These are phyloP conservation scores for Ladona fulva DNA, from an alignment of 1,140 invertebrate species.

Conservation along the genomic window DNA sequence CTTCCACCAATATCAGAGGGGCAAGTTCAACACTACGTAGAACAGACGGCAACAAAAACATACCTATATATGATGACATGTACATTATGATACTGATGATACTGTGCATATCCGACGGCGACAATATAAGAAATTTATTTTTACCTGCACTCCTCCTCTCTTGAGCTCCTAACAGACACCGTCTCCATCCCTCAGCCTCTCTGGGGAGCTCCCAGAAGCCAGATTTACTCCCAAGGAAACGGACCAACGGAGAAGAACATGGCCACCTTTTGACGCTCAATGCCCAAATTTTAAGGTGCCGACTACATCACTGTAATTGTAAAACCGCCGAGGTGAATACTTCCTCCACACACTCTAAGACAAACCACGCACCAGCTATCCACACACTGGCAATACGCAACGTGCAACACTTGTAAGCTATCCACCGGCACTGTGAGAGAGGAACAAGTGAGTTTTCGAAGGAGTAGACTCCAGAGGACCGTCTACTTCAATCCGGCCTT, in stretches of 20 bases:
- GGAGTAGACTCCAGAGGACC: not conserved
- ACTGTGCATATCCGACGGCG: too few species aligned
- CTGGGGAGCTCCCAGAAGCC: not conserved
- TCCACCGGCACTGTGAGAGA: too few species aligned
- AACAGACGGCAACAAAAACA: too few species aligned
- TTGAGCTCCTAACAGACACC: not conserved
- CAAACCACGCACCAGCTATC: not conserved
- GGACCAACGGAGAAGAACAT: not conserved
- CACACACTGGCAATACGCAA: not conserved
- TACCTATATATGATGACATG: too few species aligned
- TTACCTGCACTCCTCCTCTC: constrained; percentile 1
- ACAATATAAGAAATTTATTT: not conserved
- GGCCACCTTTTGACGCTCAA: not conserved
- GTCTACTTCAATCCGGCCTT: not conserved
- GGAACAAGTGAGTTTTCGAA: too few species aligned
- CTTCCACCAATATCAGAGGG: too few species aligned
- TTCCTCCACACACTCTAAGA: not conserved
- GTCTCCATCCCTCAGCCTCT: not conserved
- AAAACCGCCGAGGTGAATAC: not conserved
- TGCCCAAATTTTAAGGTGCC: too few species aligned
- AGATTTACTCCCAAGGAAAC: not conserved
- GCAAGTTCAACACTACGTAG: too few species aligned
- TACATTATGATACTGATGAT: too few species aligned
- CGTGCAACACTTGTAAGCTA: too few species aligned
- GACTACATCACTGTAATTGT: too few species aligned